Evolutionary conservation across 2,888 invertebrate species (phyloP).

Genomic region (Sceliomorpha sp.): DNA sequence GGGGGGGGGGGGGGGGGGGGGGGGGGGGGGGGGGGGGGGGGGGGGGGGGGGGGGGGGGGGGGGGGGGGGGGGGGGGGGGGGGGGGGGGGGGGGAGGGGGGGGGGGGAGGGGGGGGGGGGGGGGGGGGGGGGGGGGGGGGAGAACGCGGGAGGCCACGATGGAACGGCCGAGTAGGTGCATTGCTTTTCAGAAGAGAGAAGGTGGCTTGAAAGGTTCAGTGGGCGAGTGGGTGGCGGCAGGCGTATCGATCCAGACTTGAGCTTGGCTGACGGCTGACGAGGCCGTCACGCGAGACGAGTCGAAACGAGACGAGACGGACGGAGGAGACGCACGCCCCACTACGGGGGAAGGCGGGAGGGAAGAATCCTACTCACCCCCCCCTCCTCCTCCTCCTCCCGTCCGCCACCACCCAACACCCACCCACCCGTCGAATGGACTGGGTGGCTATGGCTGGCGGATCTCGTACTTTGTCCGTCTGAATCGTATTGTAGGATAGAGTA

Average conservation of each 20-base stretch:
- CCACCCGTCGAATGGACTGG: constrained; percentile 37
- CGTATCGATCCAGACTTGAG: constrained; percentile 78
- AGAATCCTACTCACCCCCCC: constrained; percentile 31
- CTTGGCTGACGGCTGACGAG: constrained; percentile 80
- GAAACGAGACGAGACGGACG: constrained; percentile 76
- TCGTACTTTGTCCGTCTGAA: constrained; percentile 30
- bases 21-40: too few relatives aligned
- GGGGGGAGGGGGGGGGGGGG: constrained; percentile 43
- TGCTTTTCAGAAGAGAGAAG: constrained; percentile 73
- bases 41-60: too few relatives aligned
- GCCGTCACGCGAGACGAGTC: constrained; percentile 80
- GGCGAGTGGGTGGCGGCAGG: constrained; percentile 73
- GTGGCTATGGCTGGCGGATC: constrained; percentile 35
- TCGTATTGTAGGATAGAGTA: constrained; percentile 29
- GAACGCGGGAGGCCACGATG: constrained; percentile 71
- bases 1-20: too few relatives aligned
- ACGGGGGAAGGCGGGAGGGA: constrained; percentile 32
- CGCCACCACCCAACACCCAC: constrained; percentile 21
- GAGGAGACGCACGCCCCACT: constrained; percentile 63
- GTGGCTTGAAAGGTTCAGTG: constrained; percentile 56
- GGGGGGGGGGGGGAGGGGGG: constrained; percentile 57
- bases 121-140: constrained; percentile 53
- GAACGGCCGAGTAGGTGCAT: constrained; percentile 73
- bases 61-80: too few relatives aligned
- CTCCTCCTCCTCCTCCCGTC: constrained; percentile 59